phyloP scores from a whole-genome alignment of 2,797 vertebrate genomes.

The Thamnophis elegans region DNA sequence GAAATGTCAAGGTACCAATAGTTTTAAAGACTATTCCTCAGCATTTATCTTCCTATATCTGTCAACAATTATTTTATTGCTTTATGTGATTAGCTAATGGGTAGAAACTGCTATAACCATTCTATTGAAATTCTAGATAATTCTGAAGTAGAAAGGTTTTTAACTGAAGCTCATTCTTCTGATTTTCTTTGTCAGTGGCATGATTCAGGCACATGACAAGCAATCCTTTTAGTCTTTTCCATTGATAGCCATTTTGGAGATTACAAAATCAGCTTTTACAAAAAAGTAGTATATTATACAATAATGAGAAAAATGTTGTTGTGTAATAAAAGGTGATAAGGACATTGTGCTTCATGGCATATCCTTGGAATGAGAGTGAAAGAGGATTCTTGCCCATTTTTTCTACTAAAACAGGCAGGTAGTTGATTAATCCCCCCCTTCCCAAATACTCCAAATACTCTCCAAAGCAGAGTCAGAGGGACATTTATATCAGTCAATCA shows the following conservation, averaged over 20 bases:
- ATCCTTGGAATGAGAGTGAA: not conserved
- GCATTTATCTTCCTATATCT: not conserved
- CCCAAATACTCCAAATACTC: not conserved
- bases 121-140: not conserved
- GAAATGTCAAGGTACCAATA: not conserved
- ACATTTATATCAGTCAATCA: not conserved
- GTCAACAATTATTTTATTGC: too few species aligned
- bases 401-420: not conserved
- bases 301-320: slow-evolving; percentile 12
- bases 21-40: not conserved
- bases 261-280: slow-evolving; percentile 51
- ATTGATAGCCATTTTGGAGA: slow-evolving; percentile 58
- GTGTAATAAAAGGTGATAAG: slow-evolving; percentile 1
- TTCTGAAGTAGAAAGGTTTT: not conserved
- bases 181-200: slow-evolving; percentile 18
- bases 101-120: not conserved
- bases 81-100: not conserved
- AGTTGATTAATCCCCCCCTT: not conserved
- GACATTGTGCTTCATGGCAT: not conserved
- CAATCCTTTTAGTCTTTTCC: slow-evolving; percentile 46
- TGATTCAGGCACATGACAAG: slow-evolving; percentile 43
- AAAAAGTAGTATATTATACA: slow-evolving; percentile 35
- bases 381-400: not conserved
- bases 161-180: not conserved
- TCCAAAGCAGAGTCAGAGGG: not conserved